A percentile compares a stretch with the other conserved stretches of the same genome.
These are phyloP conservation scores for Gryllus bimaculatus DNA, from an alignment of 1,140 invertebrate genomes.

Conservation along the genomic window DNA sequence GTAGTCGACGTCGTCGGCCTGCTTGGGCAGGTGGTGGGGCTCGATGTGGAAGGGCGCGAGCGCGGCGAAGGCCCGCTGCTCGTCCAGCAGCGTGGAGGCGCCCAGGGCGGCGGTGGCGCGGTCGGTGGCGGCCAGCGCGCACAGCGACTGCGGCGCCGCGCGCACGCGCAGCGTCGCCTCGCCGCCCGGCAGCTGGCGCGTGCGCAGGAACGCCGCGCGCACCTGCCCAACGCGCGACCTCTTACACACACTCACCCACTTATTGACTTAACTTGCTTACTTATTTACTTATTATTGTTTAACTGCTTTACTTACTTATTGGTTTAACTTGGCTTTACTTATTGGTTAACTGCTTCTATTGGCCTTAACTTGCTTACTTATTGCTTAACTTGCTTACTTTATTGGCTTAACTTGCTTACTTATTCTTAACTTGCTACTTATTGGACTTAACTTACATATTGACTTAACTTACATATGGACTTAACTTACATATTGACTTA, in stretches of 20 bases:
- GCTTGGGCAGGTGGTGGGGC: slow-evolving; percentile 29
- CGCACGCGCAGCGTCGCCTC: slow-evolving; percentile 39
- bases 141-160: slow-evolving; percentile 44
- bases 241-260: neutral
- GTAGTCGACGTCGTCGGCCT: slow-evolving; percentile 32
- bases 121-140: slow-evolving; percentile 49
- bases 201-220: slow-evolving; percentile 36
- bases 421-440: too few relatives aligned
- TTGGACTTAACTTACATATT: too few relatives aligned
- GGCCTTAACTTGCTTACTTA: too few relatives aligned
- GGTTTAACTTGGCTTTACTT: too few relatives aligned
- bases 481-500: too few relatives aligned
- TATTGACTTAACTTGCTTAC: neutral
- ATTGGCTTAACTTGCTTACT: too few relatives aligned
- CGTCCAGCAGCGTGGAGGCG: slow-evolving; percentile 29
- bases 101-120: slow-evolving; percentile 44
- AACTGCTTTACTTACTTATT: too few relatives aligned
- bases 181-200: slow-evolving; percentile 40
- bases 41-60: slow-evolving; percentile 33
- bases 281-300: too few relatives aligned
- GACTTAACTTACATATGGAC: too few relatives aligned
- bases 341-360: too few relatives aligned
- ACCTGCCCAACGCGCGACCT: slow-evolving; percentile 32
- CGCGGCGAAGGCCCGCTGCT: slow-evolving; percentile 31
- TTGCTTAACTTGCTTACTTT: too few relatives aligned